Evolutionary conservation across 1,140 invertebrate genomes (phyloP), one percentile per base, ranked within the genome.

Genomic region (Drosophila leontia): DNA sequence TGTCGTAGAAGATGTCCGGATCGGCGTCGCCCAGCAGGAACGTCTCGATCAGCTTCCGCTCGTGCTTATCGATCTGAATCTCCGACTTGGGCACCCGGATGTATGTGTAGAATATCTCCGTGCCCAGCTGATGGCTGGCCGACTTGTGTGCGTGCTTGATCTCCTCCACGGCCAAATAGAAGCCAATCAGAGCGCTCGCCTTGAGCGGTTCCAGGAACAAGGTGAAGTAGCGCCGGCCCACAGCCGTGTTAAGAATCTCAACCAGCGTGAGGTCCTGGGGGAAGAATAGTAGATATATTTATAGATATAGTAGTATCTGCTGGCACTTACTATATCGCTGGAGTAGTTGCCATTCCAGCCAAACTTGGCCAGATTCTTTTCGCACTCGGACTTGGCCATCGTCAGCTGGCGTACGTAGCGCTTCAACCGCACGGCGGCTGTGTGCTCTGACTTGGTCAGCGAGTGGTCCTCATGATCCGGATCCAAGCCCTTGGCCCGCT

Each of bases 21-120:
- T 97, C 97, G 2, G 92, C 78, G 87, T 96, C 96, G 37, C 97
- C 97, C 47, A 97, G 92, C 57, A 98, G 93, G 93, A 98, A 98
- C 29, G 95, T 94, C 91, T 98, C 97, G 95, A 98, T 98, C 63
- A 96, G 94, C 91, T 97, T 97, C 48, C 96, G 94, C 4, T 92
- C 92, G 55, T 86, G 82, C 71, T 91, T 91, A 41, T 92, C 92
- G 19, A 92, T 87, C 94, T 97, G 96, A 64, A 97, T 96, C 90
- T 96, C 96, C 2, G 96, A 95, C 62, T 95, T 96, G 7, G 96
- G 95, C 50, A 96, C 96, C 67, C 96, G 94, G 65, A 98, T 96
- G 81, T 97, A 98, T 13, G 96, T 97, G 82, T 98, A 97, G 93
- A 97, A 98, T 76, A 98, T 97, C 91, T 98, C 97, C 35, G 96